These are phyloP conservation scores for Himalopsyche phryganea DNA, from an alignment of 1,140 invertebrate genomes.

Conservation along the genomic window DNA sequence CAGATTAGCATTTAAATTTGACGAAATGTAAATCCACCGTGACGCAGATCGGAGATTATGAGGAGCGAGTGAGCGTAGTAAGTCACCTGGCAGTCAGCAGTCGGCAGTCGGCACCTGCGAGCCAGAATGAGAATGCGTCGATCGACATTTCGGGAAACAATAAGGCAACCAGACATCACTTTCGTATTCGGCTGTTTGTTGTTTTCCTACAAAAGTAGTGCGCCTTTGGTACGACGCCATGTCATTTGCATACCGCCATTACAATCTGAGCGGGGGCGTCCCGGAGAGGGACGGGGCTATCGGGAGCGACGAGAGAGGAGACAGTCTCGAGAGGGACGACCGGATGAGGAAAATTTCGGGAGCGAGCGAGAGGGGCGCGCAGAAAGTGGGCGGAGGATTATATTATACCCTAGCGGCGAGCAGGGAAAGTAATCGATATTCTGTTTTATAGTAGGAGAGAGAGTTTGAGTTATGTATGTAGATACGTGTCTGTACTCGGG, in stretches of 20 bases:
- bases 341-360: constrained; percentile 2
- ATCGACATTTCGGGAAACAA: constrained; percentile 18
- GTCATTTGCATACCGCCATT: constrained; percentile 36
- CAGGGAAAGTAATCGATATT: constrained; percentile 36
- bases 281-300: constrained; percentile 15
- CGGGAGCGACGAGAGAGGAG: constrained; percentile 4
- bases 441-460: constrained; percentile 31
- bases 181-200: constrained; percentile 29
- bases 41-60: no score
- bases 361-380: constrained; percentile 16
- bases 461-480: constrained; percentile 30
- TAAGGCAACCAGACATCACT: constrained; percentile 27
- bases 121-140: constrained; percentile 8
- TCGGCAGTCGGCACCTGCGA: constrained; percentile 8
- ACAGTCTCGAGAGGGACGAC: constrained; percentile 15
- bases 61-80: no score
- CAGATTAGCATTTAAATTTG: no score
- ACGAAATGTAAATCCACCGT: no score
- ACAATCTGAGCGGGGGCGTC: constrained; percentile 29
- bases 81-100: not conserved
- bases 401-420: constrained; percentile 32
- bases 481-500: constrained; percentile 23
- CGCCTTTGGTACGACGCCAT: constrained; percentile 32
- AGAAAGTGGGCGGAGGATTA: constrained; percentile 32
- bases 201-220: constrained; percentile 29